Base-by-base conservation (phyloP, 1,140 invertebrate genomes). In the Bradysia coprophila region DNA sequence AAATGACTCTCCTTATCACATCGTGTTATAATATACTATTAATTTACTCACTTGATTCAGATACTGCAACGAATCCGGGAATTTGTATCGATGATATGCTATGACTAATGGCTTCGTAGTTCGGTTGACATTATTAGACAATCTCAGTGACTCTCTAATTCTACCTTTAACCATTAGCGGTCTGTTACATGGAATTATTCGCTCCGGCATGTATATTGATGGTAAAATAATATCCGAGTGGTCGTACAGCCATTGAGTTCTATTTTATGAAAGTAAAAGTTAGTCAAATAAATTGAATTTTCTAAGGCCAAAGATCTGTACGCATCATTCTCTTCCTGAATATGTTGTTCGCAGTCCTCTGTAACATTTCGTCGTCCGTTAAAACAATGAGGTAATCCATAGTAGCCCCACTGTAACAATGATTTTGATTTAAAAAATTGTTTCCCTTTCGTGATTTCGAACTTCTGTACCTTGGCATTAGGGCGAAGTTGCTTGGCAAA, bases 341-440 rank as follows among this genome's bases (percentile, higher is more conserved):
- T 65, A 16, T 62, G 54, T n/a, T 63, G 52, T 1, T 68, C 48
- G 46, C 79, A 82, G 1, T 59, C 48, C 34, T 74, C 70, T 9
- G 62, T 60, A 21, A 68, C 68, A 9, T 68, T 66, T 39, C 49
- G 51, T 2, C 32, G 37, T 3, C 55, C 55, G 55, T 84, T 84
- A 56, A 72, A 83, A 60, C 82, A 87, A 53, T 82, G 77, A 0
- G 82, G 82, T 59, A 76, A 87, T 9, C 72, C 78, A 52, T 87
- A 89, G 56, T 85, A 88, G 0, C 81, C 79, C 82, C 82, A 87
- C n/a, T n/a, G n/a, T n/a, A n/a, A n/a, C n/a, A n/a, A n/a, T n/a
- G n/a, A n/a, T n/a, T n/a, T n/a, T n/a, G n/a, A n/a, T n/a, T n/a
- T n/a, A n/a, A n/a, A n/a, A n/a, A n/a, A n/a, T n/a, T n/a, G n/a